phyloP scores from a whole-genome alignment of 2,888 invertebrate genomes.

The Agrochola macilenta region DNA sequence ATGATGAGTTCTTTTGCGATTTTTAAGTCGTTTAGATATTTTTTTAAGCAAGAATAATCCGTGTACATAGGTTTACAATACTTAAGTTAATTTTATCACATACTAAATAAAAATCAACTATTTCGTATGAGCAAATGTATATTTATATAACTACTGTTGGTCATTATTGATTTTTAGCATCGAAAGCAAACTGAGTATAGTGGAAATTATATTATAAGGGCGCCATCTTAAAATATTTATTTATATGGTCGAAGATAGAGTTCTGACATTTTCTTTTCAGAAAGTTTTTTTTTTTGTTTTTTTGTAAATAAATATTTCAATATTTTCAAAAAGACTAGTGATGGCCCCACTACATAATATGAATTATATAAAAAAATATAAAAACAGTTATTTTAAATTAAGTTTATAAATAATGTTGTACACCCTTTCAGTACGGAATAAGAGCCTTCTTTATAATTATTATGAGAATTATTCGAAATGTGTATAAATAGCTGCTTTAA shows the following conservation, averaged over 20 bases:
- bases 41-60: slow-evolving; percentile 12
- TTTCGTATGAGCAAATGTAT: slow-evolving; percentile 86
- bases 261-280: not conserved
- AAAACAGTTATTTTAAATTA: slow-evolving; percentile 15
- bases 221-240: slow-evolving; percentile 16
- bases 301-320: not conserved
- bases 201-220: slow-evolving; percentile 28
- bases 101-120: slow-evolving; percentile 85
- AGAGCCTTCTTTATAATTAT: slow-evolving; percentile 34
- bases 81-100: slow-evolving; percentile 79
- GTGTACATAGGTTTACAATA: slow-evolving; percentile 51
- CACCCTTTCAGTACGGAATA: slow-evolving; percentile 39
- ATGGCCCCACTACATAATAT: slow-evolving; percentile 27
- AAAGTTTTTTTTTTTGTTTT: not conserved
- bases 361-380: slow-evolving; percentile 1
- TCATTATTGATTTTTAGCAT: slow-evolving; percentile 77
- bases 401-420: slow-evolving; percentile 12
- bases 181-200: slow-evolving; percentile 51
- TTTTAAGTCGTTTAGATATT: not conserved
- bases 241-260: not conserved
- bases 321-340: slow-evolving; percentile 8
- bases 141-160: slow-evolving; percentile 85
- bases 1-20: not conserved
- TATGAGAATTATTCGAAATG: not conserved
- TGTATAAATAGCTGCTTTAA: slow-evolving; percentile 46